phyloP scores from a whole-genome alignment of 2,113 vertebrate genomes.

The Syngnathus scovelli region DNA sequence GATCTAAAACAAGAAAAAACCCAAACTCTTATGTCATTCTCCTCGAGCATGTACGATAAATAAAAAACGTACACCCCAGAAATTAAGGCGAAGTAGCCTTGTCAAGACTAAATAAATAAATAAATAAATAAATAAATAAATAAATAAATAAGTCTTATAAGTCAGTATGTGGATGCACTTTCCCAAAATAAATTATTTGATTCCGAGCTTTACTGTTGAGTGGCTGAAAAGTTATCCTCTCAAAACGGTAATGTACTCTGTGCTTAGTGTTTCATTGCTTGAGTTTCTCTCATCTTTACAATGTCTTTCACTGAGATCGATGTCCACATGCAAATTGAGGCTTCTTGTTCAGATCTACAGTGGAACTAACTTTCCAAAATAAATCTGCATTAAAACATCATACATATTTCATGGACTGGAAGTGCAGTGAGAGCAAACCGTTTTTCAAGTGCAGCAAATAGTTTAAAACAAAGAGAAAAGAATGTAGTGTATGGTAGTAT shows the following conservation, averaged over 20 bases:
- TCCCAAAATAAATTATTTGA: constrained; percentile 15
- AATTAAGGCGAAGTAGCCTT: constrained; percentile 4
- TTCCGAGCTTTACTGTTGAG: constrained; percentile 21
- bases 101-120: constrained; percentile 6
- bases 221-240: constrained; percentile 35
- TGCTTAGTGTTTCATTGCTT: constrained; percentile 52
- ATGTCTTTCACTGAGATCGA: constrained; percentile 51
- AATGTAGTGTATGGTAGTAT: constrained; percentile 33
- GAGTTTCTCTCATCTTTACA: constrained; percentile 44
- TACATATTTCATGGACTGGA: constrained; percentile 69
- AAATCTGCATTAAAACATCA: constrained; percentile 65
- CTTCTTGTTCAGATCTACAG: constrained; percentile 59
- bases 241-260: constrained; percentile 45
- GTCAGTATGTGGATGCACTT: constrained; percentile 2
- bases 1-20: too few relatives aligned
- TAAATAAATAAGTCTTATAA: constrained; percentile 1
- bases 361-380: constrained; percentile 64
- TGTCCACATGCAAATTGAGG: constrained; percentile 58
- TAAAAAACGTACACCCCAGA: background rate
- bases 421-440: constrained; percentile 60
- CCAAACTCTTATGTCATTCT: too few relatives aligned
- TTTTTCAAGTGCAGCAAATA: constrained; percentile 47
- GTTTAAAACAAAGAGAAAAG: constrained; percentile 49
- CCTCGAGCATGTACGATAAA: background rate
- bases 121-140: too few relatives aligned